These are phyloP conservation scores for Pollenia labialis DNA, from an alignment of 2,888 invertebrate species.

Conservation along the genomic window DNA sequence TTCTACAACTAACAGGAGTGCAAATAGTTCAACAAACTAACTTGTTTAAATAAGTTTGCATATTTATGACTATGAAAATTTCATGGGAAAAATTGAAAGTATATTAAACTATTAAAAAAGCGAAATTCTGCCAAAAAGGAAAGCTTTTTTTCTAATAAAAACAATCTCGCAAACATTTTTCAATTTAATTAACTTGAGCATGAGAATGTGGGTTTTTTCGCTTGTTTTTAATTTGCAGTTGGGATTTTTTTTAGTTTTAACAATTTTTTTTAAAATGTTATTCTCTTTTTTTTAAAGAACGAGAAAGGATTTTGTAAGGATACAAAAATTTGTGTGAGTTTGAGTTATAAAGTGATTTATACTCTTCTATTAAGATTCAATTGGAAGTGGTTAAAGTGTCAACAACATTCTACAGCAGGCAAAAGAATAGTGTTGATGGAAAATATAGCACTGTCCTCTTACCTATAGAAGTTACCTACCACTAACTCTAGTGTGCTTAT, in stretches of 20 bases:
- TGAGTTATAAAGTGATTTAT: conserved; percentile 2
- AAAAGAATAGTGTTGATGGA: background rate
- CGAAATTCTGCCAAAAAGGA: background rate
- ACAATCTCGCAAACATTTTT: conserved; percentile 15
- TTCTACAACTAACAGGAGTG: background rate
- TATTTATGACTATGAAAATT: conserved; percentile 22
- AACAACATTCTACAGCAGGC: conserved; percentile 7
- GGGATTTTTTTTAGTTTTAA: no score
- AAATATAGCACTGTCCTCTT: background rate
- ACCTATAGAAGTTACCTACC: background rate
- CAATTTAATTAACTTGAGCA: conserved; percentile 21
- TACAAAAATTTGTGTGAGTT: background rate
- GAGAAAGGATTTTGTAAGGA: background rate
- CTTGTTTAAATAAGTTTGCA: conserved; percentile 20
- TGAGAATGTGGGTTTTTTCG: background rate
- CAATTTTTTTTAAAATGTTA: no score
- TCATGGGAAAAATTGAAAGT: conserved; percentile 35
- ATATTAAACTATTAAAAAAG: conserved; percentile 23
- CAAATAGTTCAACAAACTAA: background rate
- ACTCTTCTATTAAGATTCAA: conserved; percentile 30
- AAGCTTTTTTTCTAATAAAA: background rate
- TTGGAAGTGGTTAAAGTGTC: conserved; percentile 37
- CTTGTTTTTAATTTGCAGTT: background rate
- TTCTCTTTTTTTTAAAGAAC: background rate
- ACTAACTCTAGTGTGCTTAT: no score